These are phyloP conservation scores for Lasiurus cinereus DNA, from an alignment of 2,113 vertebrate species.

Conservation along the genomic window DNA sequence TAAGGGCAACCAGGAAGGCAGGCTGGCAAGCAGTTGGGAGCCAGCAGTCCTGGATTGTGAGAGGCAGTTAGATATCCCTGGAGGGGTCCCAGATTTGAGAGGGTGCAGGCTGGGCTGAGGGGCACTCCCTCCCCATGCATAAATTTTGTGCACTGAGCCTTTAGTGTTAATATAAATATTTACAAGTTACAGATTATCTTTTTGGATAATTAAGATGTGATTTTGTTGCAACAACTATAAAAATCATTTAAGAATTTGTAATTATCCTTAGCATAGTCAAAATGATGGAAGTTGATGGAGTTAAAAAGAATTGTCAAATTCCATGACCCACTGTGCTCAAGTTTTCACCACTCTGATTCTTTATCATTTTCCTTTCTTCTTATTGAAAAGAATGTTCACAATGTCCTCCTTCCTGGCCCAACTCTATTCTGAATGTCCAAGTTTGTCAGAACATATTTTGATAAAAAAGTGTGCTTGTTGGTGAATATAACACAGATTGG, in stretches of 20 bases:
- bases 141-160: no score
- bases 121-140: no score
- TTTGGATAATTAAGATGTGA: background rate
- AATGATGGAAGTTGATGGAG: background rate
- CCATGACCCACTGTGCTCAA: fast-evolving
- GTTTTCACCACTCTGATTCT: background rate
- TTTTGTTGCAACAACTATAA: background rate
- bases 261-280: background rate
- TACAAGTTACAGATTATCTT: background rate
- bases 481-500: background rate
- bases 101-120: no score
- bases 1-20: no score
- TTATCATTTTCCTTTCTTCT: background rate
- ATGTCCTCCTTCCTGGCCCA: background rate
- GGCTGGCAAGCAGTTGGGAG: no score
- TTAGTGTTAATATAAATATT: background rate
- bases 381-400: background rate
- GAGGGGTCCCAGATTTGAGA: no score
- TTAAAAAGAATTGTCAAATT: background rate
- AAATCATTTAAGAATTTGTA: background rate
- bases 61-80: no score
- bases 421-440: background rate
- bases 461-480: fast-evolving
- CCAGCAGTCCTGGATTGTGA: no score
- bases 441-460: background rate